Base-by-base conservation (phyloP, 1,140 invertebrate genomes). In the Drosophila sechellia region DNA sequence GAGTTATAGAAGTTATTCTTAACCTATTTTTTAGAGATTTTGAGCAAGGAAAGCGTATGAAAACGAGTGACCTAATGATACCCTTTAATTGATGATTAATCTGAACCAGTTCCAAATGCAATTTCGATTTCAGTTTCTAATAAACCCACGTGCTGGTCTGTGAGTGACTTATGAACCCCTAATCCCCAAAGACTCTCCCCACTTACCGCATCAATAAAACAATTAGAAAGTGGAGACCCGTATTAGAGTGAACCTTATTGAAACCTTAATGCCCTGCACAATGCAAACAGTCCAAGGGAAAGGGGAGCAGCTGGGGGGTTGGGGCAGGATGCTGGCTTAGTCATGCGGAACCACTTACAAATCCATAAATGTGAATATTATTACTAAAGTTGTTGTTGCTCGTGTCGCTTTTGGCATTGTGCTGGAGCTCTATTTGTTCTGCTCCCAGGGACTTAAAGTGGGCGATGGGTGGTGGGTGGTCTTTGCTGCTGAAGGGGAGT, bases 291-390 rank as follows among this genome's bases (percentile, higher is more conserved):
- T 39, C 45, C 46, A n/a, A 5, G 20, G 22, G 22, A n/a, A 13
- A 13, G 35, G 42, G 37, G 17, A 17, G 17, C 17, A 17, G 17
- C 17, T 17, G 17, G 17, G 17, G 17, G 12, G 17, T 50, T 45
- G 49, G 66, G 31, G n/a, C 50, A 74, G 78, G 71, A 90, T 77
- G 66, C 74, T 73, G 79, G 64, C 65, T 48, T 71, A 90, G 68
- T 79, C 83, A 90, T 79, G 85, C 77, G 75, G 84, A 79, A 89
- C 73, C 89, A 89, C 89, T 90, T 90, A 90, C 87, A 90, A 87
- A 79, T 80, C 76, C 77, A 84, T 84, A 91, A 90, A 90, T 90
- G 83, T 84, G 84, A 90, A 89, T 90, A 81, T 90, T 81, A 78
- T 90, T 84, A 84, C 81, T 78, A 70, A 87, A 86, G 71, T 79